These are phyloP conservation scores for Steinernema hermaphroditum DNA, from an alignment of 2,888 invertebrate species.

Conservation along the genomic window DNA sequence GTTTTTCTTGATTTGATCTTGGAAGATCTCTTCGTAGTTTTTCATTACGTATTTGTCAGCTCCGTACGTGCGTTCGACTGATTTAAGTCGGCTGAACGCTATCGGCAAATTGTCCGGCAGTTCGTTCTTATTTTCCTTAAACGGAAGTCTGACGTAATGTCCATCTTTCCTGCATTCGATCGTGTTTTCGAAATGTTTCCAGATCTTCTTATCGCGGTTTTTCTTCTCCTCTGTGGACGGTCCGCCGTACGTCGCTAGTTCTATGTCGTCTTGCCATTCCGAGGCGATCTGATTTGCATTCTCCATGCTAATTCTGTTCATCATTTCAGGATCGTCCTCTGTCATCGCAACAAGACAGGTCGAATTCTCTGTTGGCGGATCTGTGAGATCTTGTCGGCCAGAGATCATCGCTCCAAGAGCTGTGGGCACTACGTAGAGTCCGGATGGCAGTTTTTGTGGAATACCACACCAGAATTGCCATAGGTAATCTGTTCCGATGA, in stretches of 20 bases:
- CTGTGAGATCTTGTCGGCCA: background rate
- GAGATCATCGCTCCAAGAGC: too few species aligned
- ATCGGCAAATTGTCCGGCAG: too few species aligned
- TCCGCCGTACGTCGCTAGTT: background rate
- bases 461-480: too few species aligned
- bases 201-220: background rate
- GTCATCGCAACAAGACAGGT: background rate
- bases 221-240: background rate
- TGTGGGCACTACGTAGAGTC: background rate
- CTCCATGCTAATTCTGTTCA: background rate
- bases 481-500: too few species aligned
- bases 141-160: background rate
- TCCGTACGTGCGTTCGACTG: background rate
- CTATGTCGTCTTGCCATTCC: background rate
- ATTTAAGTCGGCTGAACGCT: too few species aligned
- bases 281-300: background rate
- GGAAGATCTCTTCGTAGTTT: background rate
- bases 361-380: background rate
- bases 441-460: too few species aligned
- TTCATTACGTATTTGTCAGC: background rate
- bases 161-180: background rate
- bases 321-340: background rate
- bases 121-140: background rate
- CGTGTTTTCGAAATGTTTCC: background rate
- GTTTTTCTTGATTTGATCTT: background rate